These are phyloP conservation scores for Atta texana DNA, from an alignment of 1,140 invertebrate species.

Conservation along the genomic window DNA sequence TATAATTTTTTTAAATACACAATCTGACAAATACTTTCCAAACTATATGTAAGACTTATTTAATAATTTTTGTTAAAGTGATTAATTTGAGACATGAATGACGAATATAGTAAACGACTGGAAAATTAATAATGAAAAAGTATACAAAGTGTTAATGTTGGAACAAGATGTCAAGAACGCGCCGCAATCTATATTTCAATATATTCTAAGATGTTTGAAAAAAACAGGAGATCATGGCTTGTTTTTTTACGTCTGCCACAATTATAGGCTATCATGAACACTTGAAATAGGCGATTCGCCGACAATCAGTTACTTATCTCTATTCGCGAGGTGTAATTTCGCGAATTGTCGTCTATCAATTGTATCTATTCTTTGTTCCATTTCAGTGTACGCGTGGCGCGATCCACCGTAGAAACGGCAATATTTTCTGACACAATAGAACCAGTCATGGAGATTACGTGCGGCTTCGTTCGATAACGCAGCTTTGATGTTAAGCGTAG, in stretches of 20 bases:
- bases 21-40: too few species aligned
- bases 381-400: conserved; percentile 32
- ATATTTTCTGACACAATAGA: conserved; percentile 57
- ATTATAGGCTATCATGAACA: neutral
- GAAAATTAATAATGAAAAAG: too few species aligned
- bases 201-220: conserved; percentile 7
- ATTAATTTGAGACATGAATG: too few species aligned
- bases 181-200: neutral
- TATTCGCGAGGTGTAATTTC: conserved; percentile 71
- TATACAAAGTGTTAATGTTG: neutral
- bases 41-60: too few species aligned
- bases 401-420: conserved; percentile 17
- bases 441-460: conserved; percentile 63
- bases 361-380: conserved; percentile 24
- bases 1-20: too few species aligned
- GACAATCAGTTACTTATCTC: conserved; percentile 67
- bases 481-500: conserved; percentile 9
- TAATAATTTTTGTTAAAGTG: too few species aligned
- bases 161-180: neutral
- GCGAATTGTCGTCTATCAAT: conserved; percentile 73
- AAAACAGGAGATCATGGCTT: neutral
- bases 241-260: neutral
- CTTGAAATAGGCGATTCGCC: conserved; percentile 5
- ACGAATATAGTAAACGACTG: too few species aligned
- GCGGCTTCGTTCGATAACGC: conserved; percentile 25